A percentile compares a stretch with the other conserved stretches of the same genome.
phyloP scores from a whole-genome alignment of 1,140 invertebrate species.

The Danaus melanippus region DNA sequence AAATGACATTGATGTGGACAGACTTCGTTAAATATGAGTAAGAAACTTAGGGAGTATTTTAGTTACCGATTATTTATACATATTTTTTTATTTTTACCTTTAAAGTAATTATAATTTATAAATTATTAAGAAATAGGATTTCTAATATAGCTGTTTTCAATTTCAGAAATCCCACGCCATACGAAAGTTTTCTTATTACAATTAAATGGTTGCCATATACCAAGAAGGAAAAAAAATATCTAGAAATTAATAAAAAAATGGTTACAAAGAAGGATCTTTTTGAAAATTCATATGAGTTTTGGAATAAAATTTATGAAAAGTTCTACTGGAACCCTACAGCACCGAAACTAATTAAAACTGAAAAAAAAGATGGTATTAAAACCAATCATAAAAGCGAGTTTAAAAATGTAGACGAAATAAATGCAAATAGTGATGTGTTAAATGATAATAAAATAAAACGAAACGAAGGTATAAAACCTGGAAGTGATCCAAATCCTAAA shows the following conservation, averaged over 20 bases:
- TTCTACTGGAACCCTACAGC: slow-evolving; percentile 48
- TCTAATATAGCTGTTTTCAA: neutral
- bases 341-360: slow-evolving; percentile 7
- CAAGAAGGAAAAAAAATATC: slow-evolving; percentile 37
- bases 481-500: no score
- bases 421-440: no score
- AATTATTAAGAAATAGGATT: neutral
- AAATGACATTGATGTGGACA: slow-evolving; percentile 56
- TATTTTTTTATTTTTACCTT: slow-evolving; percentile 12
- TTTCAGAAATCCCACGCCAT: slow-evolving; percentile 56
- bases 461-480: no score
- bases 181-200: slow-evolving; percentile 42
- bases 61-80: no score
- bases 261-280: slow-evolving; percentile 40
- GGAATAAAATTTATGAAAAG: slow-evolving; percentile 52
- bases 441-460: no score
- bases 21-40: slow-evolving; percentile 58
- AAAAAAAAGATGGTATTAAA: no score
- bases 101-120: neutral
- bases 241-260: slow-evolving; percentile 40
- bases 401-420: no score
- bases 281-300: slow-evolving; percentile 40
- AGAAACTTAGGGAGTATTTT: slow-evolving; percentile 9
- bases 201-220: slow-evolving; percentile 47
- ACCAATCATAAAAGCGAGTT: no score